Conservation (phyloP, 2,888 invertebrate species). For the Adelphocoris suturalis region DNA sequence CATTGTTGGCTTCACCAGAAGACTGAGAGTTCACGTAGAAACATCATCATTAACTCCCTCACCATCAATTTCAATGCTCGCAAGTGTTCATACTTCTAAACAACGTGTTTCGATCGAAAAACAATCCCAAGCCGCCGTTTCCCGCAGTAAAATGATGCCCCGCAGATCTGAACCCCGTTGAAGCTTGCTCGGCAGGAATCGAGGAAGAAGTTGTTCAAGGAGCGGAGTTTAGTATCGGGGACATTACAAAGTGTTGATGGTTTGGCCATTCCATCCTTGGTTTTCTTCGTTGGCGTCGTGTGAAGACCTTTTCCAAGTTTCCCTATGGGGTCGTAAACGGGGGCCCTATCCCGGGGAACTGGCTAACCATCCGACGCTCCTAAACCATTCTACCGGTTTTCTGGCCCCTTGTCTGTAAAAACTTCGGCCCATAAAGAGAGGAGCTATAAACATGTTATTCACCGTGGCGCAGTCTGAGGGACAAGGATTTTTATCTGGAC, state of each 20-base stretch:
- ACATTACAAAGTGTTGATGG: conserved; percentile 62
- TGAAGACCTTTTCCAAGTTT: conserved; percentile 50
- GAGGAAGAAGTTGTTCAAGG: conserved; percentile 38
- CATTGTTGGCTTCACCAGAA: no score
- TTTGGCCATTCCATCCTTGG: conserved; percentile 12
- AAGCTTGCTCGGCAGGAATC: conserved; percentile 10
- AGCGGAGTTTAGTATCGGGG: conserved; percentile 48
- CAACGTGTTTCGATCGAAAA: background rate
- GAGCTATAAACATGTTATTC: conserved; percentile 67
- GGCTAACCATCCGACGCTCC: conserved; percentile 42
- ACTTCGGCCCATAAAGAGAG: conserved; percentile 63
- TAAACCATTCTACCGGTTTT: conserved; percentile 43
- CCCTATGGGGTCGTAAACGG: conserved; percentile 58
- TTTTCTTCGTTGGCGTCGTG: conserved; percentile 44
- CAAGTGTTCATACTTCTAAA: background rate
- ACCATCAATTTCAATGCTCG: background rate
- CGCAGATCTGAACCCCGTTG: background rate
- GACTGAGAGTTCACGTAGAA: no score
- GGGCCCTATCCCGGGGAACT: conserved; percentile 28
- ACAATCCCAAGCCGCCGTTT: background rate
- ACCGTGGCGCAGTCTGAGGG: conserved; percentile 36
- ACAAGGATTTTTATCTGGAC: conserved; percentile 65
- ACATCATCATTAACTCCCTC: no score
- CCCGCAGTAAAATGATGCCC: background rate
- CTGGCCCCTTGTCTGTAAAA: conserved; percentile 53